Evolutionary conservation across 2,113 vertebrate genomes (phyloP), one percentile per base, ranked within the genome.

Genomic region (Colossoma macropomum): DNA sequence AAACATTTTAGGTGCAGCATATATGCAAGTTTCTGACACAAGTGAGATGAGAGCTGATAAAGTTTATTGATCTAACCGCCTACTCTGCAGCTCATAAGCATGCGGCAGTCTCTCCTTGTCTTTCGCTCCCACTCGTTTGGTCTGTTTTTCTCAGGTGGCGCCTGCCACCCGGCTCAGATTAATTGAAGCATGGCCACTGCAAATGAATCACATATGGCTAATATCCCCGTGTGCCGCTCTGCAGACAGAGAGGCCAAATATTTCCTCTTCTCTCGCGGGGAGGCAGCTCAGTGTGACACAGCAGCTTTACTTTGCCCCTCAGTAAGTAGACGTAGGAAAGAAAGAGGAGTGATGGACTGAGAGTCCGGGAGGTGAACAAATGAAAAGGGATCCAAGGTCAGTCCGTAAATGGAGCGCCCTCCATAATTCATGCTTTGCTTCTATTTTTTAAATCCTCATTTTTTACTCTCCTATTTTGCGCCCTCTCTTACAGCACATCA

Each of bases 151-250:
- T 89, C 89, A 88, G 89, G 91, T 93, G 91, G 92, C 54, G 89
- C 85, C 93, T 89, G 89, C 89, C 90, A 88, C 90, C 88, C 86
- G 89, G 84, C 81, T 77, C 89, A 86, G 85, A 92, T 92, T 91
- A 91, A 94, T 91, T 90, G 91, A 91, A 89, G 91, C 90, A 90
- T 91, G 87, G 85, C 54, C 85, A 85, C 84, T 91, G 86, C 87
- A 92, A 92, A 94, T 92, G 84, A 91, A 91, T 90, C 90, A 87
- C 92, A 91, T 88, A 92, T 91, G 92, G 91, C 88, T 90, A 89
- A 91, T 90, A 91, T 87, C 78, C 54, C 71, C 77, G 23, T 41
- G 28, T 77, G 74, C 41, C 17, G 69, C 54, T 65, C 48, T 54
- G 54, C 60, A 66, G 59, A 52, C 62, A 45, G 38, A 79, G 30